Conservation (phyloP, 2,797 vertebrate genomes). For the Enteromius viviparus region DNA sequence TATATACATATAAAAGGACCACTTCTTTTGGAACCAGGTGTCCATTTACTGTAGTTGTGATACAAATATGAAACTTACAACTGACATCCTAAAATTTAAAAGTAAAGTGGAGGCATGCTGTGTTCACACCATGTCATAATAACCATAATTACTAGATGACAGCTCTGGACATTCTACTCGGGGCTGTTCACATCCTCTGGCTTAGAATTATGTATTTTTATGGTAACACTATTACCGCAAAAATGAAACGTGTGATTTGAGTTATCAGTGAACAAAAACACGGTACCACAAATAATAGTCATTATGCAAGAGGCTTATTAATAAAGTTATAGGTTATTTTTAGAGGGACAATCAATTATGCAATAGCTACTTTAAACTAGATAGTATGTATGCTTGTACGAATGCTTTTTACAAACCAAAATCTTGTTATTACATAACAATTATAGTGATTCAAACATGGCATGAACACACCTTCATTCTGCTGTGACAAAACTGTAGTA, state of each 20-base stretch:
- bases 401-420: neutral
- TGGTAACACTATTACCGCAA: neutral
- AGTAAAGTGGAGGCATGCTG: neutral
- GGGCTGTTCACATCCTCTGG: neutral
- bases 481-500: conserved; percentile 7
- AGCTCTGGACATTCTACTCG: neutral
- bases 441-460: neutral
- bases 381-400: neutral
- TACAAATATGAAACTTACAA: neutral
- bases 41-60: neutral
- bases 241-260: neutral
- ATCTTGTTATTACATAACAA: neutral
- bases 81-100: neutral
- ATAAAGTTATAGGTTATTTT: neutral
- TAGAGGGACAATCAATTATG: neutral
- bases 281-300: neutral
- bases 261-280: neutral
- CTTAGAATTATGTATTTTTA: conserved; percentile 11
- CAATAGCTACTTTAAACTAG: neutral
- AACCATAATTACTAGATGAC: conserved; percentile 12
- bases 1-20: neutral
- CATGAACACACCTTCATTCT: neutral
- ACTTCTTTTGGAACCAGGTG: neutral
- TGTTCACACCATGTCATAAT: neutral
- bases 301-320: neutral